These are phyloP conservation scores for Laterallus jamaicensis DNA, from an alignment of 2,113 vertebrate species.

Conservation along the genomic window DNA sequence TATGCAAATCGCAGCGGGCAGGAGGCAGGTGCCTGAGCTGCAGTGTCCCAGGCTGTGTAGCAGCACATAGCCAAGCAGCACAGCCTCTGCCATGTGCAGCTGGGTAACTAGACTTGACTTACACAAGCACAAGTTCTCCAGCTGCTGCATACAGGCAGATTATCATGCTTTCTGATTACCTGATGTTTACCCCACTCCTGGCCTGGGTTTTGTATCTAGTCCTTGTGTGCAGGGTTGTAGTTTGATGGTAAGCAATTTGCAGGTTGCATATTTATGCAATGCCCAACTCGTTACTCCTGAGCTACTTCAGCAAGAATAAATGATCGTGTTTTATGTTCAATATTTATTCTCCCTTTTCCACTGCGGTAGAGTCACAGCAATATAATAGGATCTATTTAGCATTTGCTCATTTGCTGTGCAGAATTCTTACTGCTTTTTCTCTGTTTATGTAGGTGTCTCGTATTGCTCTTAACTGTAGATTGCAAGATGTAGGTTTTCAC, in stretches of 20 bases:
- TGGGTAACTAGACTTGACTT: background rate
- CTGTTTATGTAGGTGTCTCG: background rate
- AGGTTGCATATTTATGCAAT: background rate
- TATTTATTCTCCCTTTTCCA: slow-evolving; percentile 23
- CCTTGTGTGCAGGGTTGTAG: background rate
- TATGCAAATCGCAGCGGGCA: background rate
- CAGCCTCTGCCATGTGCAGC: background rate
- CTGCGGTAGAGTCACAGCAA: background rate
- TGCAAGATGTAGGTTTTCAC: background rate
- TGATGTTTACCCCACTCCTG: background rate
- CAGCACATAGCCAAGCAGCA: accelerated
- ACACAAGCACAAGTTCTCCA: background rate
- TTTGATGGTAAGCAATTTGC: background rate
- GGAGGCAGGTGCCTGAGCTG: background rate
- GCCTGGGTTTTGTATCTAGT: background rate
- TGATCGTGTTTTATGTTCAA: background rate
- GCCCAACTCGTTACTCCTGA: background rate
- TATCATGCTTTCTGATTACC: background rate
- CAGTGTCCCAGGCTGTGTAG: accelerated
- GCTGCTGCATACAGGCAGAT: background rate
- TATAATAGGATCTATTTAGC: background rate
- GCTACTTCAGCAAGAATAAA: background rate
- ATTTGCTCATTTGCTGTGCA: background rate
- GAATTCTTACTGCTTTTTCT: background rate
- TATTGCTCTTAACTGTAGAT: background rate